Evolutionary conservation across 2,888 invertebrate genomes (phyloP).

Genomic region (Allolobophora icterica): DNA sequence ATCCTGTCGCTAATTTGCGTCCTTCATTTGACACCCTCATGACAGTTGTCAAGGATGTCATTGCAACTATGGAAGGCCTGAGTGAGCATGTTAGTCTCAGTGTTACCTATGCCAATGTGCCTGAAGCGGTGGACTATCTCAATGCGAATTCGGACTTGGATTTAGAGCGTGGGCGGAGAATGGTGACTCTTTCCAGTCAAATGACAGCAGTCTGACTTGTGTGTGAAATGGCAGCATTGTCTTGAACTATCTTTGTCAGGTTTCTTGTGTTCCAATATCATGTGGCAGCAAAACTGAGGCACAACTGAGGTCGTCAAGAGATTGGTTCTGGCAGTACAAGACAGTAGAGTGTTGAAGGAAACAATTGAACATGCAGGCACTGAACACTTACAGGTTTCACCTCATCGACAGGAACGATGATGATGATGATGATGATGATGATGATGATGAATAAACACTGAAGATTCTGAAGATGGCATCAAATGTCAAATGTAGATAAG

Average conservation of each 20-base stretch:
- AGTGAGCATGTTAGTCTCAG: not conserved
- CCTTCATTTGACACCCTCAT: conserved; percentile 38
- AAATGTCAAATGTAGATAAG: no score
- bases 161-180: not conserved
- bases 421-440: not conserved
- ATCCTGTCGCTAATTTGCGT: conserved; percentile 12
- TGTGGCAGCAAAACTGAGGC: not conserved
- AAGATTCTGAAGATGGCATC: not conserved
- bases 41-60: conserved; percentile 39
- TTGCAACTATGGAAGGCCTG: not conserved
- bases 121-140: not conserved
- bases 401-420: not conserved
- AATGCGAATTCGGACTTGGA: not conserved
- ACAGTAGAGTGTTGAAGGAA: not conserved
- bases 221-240: not conserved
- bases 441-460: not conserved
- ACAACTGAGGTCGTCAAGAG: not conserved
- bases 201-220: not conserved
- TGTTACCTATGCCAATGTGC: conserved; percentile 8
- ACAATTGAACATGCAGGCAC: not conserved
- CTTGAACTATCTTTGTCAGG: not conserved
- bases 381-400: not conserved
- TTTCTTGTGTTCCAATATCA: conserved; percentile 17
- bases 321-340: not conserved
- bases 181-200: not conserved